phyloP scores from a whole-genome alignment of 2,113 vertebrate genomes.

The Oryzias javanicus region DNA sequence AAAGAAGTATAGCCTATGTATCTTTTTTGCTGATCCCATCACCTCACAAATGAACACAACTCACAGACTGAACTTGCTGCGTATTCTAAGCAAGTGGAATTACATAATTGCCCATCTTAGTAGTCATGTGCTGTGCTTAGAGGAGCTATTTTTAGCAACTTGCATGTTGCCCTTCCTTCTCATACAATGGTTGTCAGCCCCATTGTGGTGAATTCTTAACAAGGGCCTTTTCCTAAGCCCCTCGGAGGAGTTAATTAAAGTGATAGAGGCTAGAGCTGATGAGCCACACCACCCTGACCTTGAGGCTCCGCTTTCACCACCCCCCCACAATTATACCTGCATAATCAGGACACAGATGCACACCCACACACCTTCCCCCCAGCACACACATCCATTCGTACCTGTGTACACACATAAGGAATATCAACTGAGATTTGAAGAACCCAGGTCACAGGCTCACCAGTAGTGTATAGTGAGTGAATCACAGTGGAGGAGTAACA shows the following conservation, averaged over 20 bases:
- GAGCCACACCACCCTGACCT: constrained; percentile 80
- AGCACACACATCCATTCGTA: constrained; percentile 12
- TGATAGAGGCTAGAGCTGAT: constrained; percentile 80
- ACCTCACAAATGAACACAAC: constrained; percentile 12
- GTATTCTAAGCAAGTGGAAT: constrained; percentile 51
- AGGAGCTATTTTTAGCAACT: constrained; percentile 69
- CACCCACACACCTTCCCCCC: neutral
- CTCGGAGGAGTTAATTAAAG: constrained; percentile 85
- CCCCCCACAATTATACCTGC: constrained; percentile 79
- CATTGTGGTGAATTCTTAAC: constrained; percentile 77
- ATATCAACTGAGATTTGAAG: constrained; percentile 21
- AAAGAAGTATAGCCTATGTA: no score
- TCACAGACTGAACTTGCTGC: constrained; percentile 38
- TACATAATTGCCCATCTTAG: constrained; percentile 65
- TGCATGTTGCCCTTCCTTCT: constrained; percentile 68
- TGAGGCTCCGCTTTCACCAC: constrained; percentile 69
- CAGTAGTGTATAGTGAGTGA: constrained; percentile 33
- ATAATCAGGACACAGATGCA: constrained; percentile 69
- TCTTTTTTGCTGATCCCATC: neutral
- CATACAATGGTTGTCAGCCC: constrained; percentile 66
- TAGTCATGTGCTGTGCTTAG: constrained; percentile 55
- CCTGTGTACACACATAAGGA: constrained; percentile 25
- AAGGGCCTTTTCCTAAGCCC: constrained; percentile 76
- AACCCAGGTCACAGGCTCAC: constrained; percentile 39
- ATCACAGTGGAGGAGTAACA: constrained; percentile 48